Conservation (phyloP, 2,113 vertebrate genomes). For the Xenopus borealis region DNA sequence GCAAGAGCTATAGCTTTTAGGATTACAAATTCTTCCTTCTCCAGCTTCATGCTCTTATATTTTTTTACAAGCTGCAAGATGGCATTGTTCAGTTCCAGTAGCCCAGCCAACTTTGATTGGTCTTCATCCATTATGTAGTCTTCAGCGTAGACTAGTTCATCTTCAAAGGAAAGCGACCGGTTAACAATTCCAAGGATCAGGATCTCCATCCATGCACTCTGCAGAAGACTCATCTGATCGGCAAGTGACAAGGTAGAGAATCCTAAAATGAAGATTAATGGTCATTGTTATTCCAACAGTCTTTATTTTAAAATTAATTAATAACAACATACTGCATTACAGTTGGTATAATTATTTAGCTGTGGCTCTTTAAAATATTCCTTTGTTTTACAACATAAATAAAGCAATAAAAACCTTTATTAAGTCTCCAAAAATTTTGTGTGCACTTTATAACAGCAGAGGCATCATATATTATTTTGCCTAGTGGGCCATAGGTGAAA, state of each 20-base stretch:
- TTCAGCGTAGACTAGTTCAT: slow-evolving; percentile 97
- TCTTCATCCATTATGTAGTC: slow-evolving; percentile 99
- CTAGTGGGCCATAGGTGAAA: not conserved
- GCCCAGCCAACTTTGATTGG: slow-evolving; percentile 93
- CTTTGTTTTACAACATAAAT: too few relatives aligned
- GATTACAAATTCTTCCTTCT: slow-evolving; percentile 98
- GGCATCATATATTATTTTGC: not conserved
- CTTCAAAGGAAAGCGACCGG: slow-evolving; percentile 95
- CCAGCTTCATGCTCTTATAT: slow-evolving; percentile 96
- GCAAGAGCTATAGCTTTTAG: slow-evolving; percentile 98
- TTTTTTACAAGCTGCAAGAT: slow-evolving; percentile 98
- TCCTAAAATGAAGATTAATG: slow-evolving; percentile 61
- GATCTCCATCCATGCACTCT: slow-evolving; percentile 99
- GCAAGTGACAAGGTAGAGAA: slow-evolving; percentile 97
- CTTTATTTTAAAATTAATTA: too few relatives aligned
- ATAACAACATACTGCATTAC: too few relatives aligned
- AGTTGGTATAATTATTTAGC: too few relatives aligned
- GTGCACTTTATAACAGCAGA: not conserved
- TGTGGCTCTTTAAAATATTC: too few relatives aligned
- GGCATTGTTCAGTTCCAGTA: slow-evolving; percentile 96
- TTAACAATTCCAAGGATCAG: slow-evolving; percentile 96
- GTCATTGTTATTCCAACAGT: too few relatives aligned
- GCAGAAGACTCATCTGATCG: slow-evolving; percentile 98
- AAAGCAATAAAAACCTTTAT: not conserved
- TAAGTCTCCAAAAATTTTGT: not conserved